A percentile compares a stretch with the other conserved stretches of the same genome.
Conservation (phyloP, 2,797 vertebrate genomes). For the Todus mexicanus region DNA sequence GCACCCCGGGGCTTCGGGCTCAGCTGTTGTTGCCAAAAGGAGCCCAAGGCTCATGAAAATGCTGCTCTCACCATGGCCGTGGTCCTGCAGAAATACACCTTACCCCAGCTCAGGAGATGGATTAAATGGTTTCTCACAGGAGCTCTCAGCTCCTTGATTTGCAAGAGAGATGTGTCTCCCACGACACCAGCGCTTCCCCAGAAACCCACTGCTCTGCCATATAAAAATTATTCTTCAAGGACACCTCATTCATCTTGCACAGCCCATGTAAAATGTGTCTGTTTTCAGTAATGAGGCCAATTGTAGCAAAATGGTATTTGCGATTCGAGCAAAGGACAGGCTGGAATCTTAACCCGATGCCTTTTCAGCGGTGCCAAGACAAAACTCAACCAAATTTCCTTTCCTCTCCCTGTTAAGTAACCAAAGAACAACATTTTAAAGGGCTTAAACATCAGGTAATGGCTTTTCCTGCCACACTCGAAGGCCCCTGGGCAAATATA, state of each 20-base stretch:
- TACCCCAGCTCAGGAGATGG: background rate
- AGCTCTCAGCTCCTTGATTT: background rate
- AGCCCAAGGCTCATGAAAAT: background rate
- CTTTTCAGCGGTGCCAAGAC: background rate
- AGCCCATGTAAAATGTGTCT: background rate
- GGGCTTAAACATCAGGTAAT: background rate
- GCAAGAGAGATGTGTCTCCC: background rate
- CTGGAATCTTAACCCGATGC: background rate
- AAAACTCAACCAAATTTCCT: background rate
- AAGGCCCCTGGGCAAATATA: background rate
- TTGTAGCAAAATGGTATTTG: background rate
- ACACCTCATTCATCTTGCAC: background rate
- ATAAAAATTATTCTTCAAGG: background rate
- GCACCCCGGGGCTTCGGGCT: background rate
- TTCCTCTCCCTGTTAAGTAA: background rate
- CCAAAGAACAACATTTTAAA: background rate
- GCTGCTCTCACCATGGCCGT: background rate
- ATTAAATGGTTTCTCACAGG: background rate
- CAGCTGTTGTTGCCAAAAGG: background rate
- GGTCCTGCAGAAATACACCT: background rate
- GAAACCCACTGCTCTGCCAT: background rate
- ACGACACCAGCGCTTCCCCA: rapidly evolving
- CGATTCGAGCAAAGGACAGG: background rate
- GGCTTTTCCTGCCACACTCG: background rate
- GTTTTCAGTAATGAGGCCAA: constrained; percentile 1